phyloP scores from a whole-genome alignment of 2,113 vertebrate species.

The Tachycineta bicolor region DNA sequence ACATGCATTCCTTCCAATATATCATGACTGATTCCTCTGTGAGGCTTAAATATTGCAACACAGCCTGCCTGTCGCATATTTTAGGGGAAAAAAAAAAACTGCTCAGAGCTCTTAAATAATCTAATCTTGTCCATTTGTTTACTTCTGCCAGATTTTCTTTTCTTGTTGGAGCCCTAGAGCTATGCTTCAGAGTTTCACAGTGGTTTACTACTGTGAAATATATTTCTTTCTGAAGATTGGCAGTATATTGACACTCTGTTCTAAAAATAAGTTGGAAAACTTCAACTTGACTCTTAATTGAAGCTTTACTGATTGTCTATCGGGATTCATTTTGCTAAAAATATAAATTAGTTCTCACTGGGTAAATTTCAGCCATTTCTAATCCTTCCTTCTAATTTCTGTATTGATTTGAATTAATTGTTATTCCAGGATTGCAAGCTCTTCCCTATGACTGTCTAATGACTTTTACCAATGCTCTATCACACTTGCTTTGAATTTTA shows the following conservation, averaged over 20 bases:
- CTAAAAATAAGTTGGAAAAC: neutral
- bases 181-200: neutral
- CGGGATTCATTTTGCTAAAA: slow-evolving; percentile 37
- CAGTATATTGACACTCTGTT: neutral
- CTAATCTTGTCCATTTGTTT: neutral
- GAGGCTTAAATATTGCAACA: neutral
- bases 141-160: neutral
- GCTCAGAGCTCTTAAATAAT: neutral
- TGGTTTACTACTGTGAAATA: neutral
- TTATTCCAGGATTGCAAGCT: slow-evolving; percentile 49
- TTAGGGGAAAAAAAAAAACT: neutral
- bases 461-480: slow-evolving; percentile 30
- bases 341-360: slow-evolving; percentile 25
- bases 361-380: slow-evolving; percentile 58
- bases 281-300: neutral
- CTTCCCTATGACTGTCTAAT: slow-evolving; percentile 23
- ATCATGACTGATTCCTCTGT: neutral
- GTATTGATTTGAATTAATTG: slow-evolving; percentile 63
- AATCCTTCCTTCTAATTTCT: slow-evolving; percentile 47
- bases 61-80: neutral
- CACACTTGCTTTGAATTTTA: slow-evolving; percentile 53
- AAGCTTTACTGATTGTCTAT: neutral
- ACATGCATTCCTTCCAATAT: neutral
- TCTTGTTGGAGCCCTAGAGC: neutral
- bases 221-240: neutral